Evolutionary conservation across 2,888 invertebrate genomes (phyloP).

Genomic region (Xanthostigma xanthostigma): DNA sequence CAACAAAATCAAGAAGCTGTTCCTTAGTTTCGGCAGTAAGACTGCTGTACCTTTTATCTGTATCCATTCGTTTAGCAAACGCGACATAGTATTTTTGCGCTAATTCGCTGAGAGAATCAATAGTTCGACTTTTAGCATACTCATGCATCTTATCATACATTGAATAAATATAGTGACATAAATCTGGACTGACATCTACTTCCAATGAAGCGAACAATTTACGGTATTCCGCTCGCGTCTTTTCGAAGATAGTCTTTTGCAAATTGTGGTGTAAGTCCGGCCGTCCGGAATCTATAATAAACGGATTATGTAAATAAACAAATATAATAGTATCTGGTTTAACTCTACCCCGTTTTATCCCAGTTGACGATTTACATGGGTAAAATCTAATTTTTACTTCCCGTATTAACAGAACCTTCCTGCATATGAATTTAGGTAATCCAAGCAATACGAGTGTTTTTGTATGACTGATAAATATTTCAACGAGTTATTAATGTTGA

Average conservation of each 20-base stretch:
- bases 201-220: constrained; percentile 32
- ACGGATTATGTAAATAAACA: background rate
- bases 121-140: constrained; percentile 40
- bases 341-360: no score
- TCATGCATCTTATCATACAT: constrained; percentile 48
- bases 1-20: constrained; percentile 78
- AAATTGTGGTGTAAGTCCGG: constrained; percentile 27
- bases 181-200: constrained; percentile 40
- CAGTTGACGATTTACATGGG: no score
- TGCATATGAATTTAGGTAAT: no score
- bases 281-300: constrained; percentile 25
- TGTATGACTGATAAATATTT: no score
- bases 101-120: constrained; percentile 78
- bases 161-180: constrained; percentile 50
- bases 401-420: no score
- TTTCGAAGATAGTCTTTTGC: constrained; percentile 30
- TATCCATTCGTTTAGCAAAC: constrained; percentile 60
- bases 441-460: no score
- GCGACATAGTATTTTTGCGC: constrained; percentile 82
- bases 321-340: no score
- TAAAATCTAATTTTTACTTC: no score
- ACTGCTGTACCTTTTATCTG: constrained; percentile 44
- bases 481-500: no score
- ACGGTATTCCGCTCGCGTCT: constrained; percentile 31
- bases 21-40: constrained; percentile 60